A percentile compares a stretch with the other conserved stretches of the same genome.
Conservation (phyloP, 2,113 vertebrate genomes). For the Shinisaurus crocodilurus region DNA sequence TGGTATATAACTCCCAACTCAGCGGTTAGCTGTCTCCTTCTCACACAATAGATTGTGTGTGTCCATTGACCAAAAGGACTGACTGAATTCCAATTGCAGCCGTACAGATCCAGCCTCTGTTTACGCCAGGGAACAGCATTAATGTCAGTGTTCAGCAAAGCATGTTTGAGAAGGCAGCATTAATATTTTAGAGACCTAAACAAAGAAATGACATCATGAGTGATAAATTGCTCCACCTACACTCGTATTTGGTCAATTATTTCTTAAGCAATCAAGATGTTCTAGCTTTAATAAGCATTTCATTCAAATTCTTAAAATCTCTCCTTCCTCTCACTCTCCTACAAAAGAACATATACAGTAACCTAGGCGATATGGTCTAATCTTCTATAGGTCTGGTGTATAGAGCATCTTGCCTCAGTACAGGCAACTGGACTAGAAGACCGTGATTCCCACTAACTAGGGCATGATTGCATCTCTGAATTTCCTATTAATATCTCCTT, state of each 20-base stretch:
- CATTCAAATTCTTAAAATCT: slow-evolving; percentile 19
- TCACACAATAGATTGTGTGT: slow-evolving; percentile 69
- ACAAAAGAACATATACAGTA: not conserved
- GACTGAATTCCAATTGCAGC: slow-evolving; percentile 68
- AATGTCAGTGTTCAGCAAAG: slow-evolving; percentile 68
- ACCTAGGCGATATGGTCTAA: not conserved
- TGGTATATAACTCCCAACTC: slow-evolving; percentile 46
- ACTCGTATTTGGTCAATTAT: slow-evolving; percentile 35
- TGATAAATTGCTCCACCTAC: slow-evolving; percentile 34
- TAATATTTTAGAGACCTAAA: slow-evolving; percentile 74
- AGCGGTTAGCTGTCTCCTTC: slow-evolving; percentile 45
- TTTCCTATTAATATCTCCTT: not conserved
- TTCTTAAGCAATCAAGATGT: slow-evolving; percentile 28
- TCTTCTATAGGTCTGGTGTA: not conserved
- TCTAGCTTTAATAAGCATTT: slow-evolving; percentile 28
- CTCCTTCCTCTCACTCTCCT: not conserved
- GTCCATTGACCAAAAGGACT: slow-evolving; percentile 55
- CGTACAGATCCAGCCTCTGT: slow-evolving; percentile 39
- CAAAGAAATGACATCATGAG: slow-evolving; percentile 57
- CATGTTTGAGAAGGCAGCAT: slow-evolving; percentile 63
- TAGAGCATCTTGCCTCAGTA: not conserved
- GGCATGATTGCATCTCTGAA: not conserved
- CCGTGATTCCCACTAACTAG: not conserved
- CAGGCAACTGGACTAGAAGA: not conserved
- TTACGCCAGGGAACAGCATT: slow-evolving; percentile 42